These are phyloP conservation scores for Stramonita haemastoma DNA, from an alignment of 2,888 invertebrate species.

Conservation along the genomic window DNA sequence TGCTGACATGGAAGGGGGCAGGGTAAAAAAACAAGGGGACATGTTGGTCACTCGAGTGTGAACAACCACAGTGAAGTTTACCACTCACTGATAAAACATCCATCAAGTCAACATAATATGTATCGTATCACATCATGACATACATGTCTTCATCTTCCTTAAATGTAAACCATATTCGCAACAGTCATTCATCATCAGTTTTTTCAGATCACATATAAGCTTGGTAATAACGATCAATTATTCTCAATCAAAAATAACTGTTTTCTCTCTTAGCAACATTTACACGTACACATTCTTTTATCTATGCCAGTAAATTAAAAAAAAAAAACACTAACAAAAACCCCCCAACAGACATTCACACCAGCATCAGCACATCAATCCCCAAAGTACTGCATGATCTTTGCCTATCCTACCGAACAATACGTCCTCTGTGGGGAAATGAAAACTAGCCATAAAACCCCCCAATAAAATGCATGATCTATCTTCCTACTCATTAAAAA, in stretches of 20 bases:
- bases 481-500: not conserved
- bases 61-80: too few relatives aligned
- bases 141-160: not conserved
- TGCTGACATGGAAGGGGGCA: not conserved
- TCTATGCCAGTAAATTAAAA: not conserved
- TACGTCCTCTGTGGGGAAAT: not conserved
- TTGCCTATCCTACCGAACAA: not conserved
- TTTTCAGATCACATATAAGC: not conserved
- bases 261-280: not conserved
- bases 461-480: slow-evolving; percentile 14
- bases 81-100: too few relatives aligned
- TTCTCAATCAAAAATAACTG: not conserved
- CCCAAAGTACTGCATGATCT: not conserved
- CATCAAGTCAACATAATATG: too few relatives aligned
- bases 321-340: not conserved
- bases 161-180: not conserved
- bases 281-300: not conserved
- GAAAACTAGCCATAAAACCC: not conserved
- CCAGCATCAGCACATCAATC: not conserved
- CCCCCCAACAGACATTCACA: not conserved
- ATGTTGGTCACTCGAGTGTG: too few relatives aligned
- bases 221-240: not conserved
- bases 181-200: not conserved
- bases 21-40: too few relatives aligned
- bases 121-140: slow-evolving; percentile 9